These are phyloP conservation scores for Nasonia giraulti DNA, from an alignment of 1,140 invertebrate genomes.

Conservation along the genomic window DNA sequence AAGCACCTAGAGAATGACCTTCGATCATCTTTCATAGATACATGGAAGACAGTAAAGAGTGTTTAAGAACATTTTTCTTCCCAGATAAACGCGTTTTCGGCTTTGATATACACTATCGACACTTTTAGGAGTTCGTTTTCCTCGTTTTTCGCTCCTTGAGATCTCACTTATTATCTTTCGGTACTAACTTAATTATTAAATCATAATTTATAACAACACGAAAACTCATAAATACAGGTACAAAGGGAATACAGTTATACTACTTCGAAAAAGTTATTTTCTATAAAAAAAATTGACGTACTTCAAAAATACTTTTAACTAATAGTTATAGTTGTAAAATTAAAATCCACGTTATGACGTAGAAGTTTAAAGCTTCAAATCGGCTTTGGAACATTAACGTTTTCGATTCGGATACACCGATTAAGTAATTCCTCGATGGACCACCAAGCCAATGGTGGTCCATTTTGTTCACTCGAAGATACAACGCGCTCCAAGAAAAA, in stretches of 20 bases:
- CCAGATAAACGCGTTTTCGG: background rate
- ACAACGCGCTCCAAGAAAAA: slow-evolving; percentile 61
- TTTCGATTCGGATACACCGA: slow-evolving; percentile 51
- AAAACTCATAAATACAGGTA: slow-evolving; percentile 49
- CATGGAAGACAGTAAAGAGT: slow-evolving; percentile 23
- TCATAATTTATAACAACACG: slow-evolving; percentile 42
- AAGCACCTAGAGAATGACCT: slow-evolving; percentile 4
- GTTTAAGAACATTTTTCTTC: background rate
- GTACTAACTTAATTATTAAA: slow-evolving; percentile 26
- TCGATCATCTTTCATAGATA: background rate
- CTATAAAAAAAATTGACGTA: slow-evolving; percentile 41
- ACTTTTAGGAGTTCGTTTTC: slow-evolving; percentile 10
- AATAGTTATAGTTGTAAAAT: slow-evolving; percentile 43
- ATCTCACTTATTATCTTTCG: slow-evolving; percentile 26
- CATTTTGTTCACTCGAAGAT: slow-evolving; percentile 50
- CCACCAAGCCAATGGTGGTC: slow-evolving; percentile 57
- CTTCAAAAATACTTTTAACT: slow-evolving; percentile 48
- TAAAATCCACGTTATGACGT: slow-evolving; percentile 7
- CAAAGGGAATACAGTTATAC: slow-evolving; percentile 42
- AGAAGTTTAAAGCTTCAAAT: slow-evolving; percentile 52
- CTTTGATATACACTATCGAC: background rate
- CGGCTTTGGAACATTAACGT: slow-evolving; percentile 53
- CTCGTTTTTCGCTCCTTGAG: background rate
- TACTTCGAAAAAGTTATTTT: slow-evolving; percentile 28
- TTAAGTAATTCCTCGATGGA: slow-evolving; percentile 61